phyloP scores from a whole-genome alignment of 2,113 vertebrate genomes.

The Ginglymostoma cirratum region DNA sequence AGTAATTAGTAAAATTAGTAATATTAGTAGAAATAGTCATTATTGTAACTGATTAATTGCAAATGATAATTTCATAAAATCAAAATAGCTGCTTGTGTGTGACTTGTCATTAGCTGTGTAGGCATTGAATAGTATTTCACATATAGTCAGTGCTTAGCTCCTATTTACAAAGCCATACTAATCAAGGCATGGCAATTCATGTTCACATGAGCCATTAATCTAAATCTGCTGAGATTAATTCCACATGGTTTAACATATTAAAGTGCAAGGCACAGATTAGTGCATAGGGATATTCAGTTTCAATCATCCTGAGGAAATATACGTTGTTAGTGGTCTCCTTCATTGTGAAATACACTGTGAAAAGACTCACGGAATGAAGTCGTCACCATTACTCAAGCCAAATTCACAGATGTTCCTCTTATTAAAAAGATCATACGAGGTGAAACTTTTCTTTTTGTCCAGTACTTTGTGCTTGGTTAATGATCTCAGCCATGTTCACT shows the following conservation, averaged over 20 bases:
- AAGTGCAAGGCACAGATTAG: not conserved
- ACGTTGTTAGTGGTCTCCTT: not conserved
- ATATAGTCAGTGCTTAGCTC: not conserved
- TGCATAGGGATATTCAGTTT: not conserved
- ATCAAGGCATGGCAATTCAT: not conserved
- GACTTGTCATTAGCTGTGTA: not conserved
- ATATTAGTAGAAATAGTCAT: not conserved
- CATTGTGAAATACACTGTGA: not conserved
- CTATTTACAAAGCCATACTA: not conserved
- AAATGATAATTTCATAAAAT: not conserved
- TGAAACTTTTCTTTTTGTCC: not conserved
- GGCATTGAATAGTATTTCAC: not conserved
- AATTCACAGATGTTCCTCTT: not conserved
- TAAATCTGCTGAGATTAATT: not conserved
- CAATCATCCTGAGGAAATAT: not conserved
- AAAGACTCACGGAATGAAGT: not conserved
- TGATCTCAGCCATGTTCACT: not conserved
- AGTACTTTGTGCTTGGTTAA: not conserved
- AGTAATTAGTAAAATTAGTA: no score
- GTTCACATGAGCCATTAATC: not conserved
- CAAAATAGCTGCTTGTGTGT: not conserved
- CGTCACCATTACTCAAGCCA: not conserved
- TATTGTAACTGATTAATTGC: not conserved
- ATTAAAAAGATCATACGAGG: not conserved
- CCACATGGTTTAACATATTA: conserved; percentile 6